Base-by-base conservation (phyloP, 2,888 invertebrate genomes). In the Portevinia maculata region DNA sequence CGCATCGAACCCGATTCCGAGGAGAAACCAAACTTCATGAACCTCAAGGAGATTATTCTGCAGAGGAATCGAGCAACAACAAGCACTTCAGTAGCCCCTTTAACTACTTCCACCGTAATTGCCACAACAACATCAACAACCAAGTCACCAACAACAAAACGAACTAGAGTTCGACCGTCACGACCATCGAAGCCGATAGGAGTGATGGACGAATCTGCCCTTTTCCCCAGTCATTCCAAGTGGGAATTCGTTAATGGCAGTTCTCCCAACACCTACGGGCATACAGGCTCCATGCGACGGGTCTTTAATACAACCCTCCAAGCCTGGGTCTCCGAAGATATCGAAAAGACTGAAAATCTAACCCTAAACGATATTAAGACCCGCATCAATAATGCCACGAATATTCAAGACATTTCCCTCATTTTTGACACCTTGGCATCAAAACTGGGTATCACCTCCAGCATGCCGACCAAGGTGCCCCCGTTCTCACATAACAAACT, bases 351-450 rank as follows among this genome's bases (percentile, higher is more conserved):
- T 0, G 89, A 89, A 39, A 88, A 88, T 39, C 60, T 88, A 0
- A 89, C 89, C 1, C 55, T 90, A 3, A 86, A 88, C 21, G 89
- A 89, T 11, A 87, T 89, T 39, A 88, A 89, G 59, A 88, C 87
- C 0, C 86, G 88, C 13, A 88, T 89, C 15, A 90, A 90, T 69
- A 89, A 90, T 87, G 91, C 92, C 74, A 89, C 88, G 32, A 89
- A 89, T 55, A 90, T 93, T 84, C 92, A 92, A 86, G 94, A 94
- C 87, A 92, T 94, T 71, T 94, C 94, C 0, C 91, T 93, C 34
- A 93, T 94, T 50, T 94, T 94, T 78, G 93, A 93, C 85, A 93
- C 92, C 59, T 91, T 94, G 79, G 92, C 93, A 3, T 92, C 93
- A 52, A 92, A 91, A 85, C 86, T 92, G 84, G 92, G 90, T 76